Conservation (phyloP, 1,140 invertebrate genomes). For the Tetranychus cinnabarinus region DNA sequence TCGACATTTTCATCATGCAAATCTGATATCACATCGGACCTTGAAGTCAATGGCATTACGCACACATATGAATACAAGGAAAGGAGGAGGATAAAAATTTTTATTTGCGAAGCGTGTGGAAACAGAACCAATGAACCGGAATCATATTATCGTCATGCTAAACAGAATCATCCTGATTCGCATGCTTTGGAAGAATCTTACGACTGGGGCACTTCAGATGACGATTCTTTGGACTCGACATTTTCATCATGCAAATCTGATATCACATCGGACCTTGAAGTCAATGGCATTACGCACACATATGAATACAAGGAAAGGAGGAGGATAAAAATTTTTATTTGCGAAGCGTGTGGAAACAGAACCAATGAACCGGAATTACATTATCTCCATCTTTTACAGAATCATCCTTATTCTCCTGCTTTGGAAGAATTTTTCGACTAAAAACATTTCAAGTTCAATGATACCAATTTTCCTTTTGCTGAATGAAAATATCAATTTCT, state of each 20-base stretch:
- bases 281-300: conserved; percentile 86
- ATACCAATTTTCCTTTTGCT: neutral
- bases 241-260: conserved; percentile 43
- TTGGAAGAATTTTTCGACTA: conserved; percentile 92
- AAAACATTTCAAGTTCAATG: conserved; percentile 21
- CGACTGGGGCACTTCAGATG: conserved; percentile 37
- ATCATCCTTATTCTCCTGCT: conserved; percentile 73
- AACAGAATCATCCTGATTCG: conserved; percentile 53
- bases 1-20: conserved; percentile 21
- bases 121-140: conserved; percentile 90
- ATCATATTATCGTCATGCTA: conserved; percentile 30
- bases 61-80: conserved; percentile 96
- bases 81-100: conserved; percentile 61
- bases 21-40: conserved; percentile 47
- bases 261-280: conserved; percentile 47
- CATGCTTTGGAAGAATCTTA: conserved; percentile 86
- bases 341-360: conserved; percentile 96
- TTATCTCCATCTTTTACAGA: conserved; percentile 80
- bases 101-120: conserved; percentile 98
- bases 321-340: conserved; percentile 83
- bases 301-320: conserved; percentile 90
- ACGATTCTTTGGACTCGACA: neutral
- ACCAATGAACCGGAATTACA: conserved; percentile 85
- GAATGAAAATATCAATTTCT: neutral
- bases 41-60: conserved; percentile 94